phyloP scores from a whole-genome alignment of 2,888 invertebrate genomes.

The Clitarchus hookeri region DNA sequence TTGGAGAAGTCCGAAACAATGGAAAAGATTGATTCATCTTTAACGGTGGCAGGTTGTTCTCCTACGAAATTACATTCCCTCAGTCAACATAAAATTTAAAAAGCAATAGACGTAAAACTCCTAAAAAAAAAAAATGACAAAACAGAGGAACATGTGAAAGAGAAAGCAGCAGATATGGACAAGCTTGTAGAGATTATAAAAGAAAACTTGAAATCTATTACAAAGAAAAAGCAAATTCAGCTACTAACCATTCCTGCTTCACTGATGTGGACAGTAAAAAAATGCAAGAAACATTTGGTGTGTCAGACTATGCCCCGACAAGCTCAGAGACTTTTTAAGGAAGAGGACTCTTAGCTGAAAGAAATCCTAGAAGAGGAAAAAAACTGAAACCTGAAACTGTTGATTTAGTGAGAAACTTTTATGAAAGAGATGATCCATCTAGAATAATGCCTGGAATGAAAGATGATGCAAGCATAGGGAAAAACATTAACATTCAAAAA shows the following conservation, averaged over 20 bases:
- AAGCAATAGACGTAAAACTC: not conserved
- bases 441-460: too few relatives aligned
- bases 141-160: slow-evolving; percentile 18
- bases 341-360: too few relatives aligned
- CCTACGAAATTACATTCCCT: not conserved
- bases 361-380: too few relatives aligned
- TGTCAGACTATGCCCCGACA: too few relatives aligned
- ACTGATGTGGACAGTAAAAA: slow-evolving; percentile 22
- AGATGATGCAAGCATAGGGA: too few relatives aligned
- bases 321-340: too few relatives aligned
- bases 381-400: too few relatives aligned
- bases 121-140: too few relatives aligned
- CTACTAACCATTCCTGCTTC: slow-evolving; percentile 28
- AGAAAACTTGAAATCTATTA: not conserved
- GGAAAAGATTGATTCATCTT: not conserved
- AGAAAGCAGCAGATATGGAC: slow-evolving; percentile 11
- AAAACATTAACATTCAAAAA: too few relatives aligned
- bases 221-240: slow-evolving; percentile 26
- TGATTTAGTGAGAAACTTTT: too few relatives aligned
- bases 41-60: not conserved
- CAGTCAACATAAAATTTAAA: slow-evolving; percentile 20
- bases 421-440: too few relatives aligned
- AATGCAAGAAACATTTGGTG: not conserved
- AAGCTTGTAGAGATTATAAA: slow-evolving; percentile 15
- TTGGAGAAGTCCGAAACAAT: not conserved